phyloP scores from a whole-genome alignment of 2,888 invertebrate genomes.

The Amitus sp. region DNA sequence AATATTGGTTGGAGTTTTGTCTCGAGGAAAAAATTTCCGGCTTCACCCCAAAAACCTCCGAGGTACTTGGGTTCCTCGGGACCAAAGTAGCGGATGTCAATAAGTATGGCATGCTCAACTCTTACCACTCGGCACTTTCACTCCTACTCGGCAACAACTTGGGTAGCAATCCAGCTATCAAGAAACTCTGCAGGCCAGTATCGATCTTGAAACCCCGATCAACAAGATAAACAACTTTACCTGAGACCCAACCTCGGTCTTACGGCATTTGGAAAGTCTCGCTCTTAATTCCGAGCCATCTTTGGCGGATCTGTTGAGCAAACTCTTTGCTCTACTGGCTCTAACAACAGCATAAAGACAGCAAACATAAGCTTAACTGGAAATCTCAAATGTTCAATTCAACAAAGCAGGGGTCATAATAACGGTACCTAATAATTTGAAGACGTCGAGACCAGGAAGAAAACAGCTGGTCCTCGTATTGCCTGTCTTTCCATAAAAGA shows the following conservation, averaged over 20 bases:
- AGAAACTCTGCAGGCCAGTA: not conserved
- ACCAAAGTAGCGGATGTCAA: not conserved
- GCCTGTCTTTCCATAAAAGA: not conserved
- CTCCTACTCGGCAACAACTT: not conserved
- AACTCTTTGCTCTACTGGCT: not conserved
- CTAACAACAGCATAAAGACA: not conserved
- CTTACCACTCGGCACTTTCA: not conserved
- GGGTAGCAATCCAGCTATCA: not conserved
- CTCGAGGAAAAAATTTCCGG: not conserved
- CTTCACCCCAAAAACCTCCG: not conserved
- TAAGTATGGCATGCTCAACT: slow-evolving; percentile 2
- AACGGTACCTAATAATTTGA: not conserved
- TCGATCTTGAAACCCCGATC: not conserved
- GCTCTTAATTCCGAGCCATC: not conserved
- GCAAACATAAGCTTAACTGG: not conserved
- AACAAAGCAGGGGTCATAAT: not conserved
- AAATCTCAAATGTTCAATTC: not conserved
- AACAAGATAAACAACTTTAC: not conserved
- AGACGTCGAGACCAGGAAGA: not conserved
- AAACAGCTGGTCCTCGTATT: not conserved
- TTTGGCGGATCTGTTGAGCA: not conserved
- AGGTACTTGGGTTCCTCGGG: not conserved
- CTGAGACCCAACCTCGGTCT: not conserved
- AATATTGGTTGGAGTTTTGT: not conserved
- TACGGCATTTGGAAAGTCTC: not conserved